Percentiles rank a stretch among this genome's conserved stretches.
Evolutionary conservation across 2,797 vertebrate species (phyloP).

Genomic region (Eulemur mongoz): DNA sequence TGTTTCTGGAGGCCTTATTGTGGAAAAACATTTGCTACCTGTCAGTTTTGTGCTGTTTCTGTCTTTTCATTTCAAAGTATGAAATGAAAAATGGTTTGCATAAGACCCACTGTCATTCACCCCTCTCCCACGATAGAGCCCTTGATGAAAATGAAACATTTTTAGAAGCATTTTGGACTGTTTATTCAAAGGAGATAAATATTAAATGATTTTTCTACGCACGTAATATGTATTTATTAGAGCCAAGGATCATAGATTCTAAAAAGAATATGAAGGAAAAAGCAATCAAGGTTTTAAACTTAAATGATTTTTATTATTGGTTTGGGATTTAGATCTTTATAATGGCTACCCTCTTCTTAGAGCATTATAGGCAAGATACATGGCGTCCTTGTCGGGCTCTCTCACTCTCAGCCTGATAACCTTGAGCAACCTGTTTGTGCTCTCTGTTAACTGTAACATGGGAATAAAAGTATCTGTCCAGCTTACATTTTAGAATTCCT

Average conservation of each 20-base stretch:
- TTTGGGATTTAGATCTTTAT: conserved; percentile 19
- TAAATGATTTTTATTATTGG: conserved; percentile 35
- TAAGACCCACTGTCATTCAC: background rate
- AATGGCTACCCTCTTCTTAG: background rate
- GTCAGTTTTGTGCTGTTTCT: background rate
- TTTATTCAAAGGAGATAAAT: conserved; percentile 42
- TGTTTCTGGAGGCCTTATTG: background rate
- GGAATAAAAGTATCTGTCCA: background rate
- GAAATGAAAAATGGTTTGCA: background rate
- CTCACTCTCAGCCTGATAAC: background rate
- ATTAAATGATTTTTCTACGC: conserved; percentile 49
- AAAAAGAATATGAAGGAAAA: conserved; percentile 46
- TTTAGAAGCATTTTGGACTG: conserved; percentile 38
- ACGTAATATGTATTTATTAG: conserved; percentile 14
- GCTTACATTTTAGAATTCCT: background rate
- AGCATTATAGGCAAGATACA: background rate
- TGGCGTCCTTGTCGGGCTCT: background rate
- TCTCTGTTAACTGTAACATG: background rate
- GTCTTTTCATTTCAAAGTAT: conserved; percentile 11
- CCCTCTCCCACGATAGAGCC: background rate
- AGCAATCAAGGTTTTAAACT: conserved; percentile 21
- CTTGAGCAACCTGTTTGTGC: background rate
- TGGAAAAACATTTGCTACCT: background rate
- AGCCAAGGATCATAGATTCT: background rate
- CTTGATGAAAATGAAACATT: conserved; percentile 24